Percentiles rank a stretch among this genome's conserved stretches.
Evolutionary conservation across 2,888 invertebrate species (phyloP).

Genomic region (Hylaea fasciaria): DNA sequence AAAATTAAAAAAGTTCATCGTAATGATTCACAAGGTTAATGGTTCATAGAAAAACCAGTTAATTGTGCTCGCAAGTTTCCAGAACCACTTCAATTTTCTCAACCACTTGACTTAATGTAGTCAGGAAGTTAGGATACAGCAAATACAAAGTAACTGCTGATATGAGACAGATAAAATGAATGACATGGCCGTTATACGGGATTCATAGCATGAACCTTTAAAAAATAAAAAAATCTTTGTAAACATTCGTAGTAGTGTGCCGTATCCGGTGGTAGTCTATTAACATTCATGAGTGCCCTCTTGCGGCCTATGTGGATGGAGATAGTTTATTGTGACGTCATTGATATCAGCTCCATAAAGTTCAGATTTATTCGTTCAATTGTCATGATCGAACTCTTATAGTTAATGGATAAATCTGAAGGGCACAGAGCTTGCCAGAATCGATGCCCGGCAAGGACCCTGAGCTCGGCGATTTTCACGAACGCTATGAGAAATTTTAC

Average conservation of each 20-base stretch:
- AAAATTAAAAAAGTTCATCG: no score
- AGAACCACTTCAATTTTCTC: conserved; percentile 16
- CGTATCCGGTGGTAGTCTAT: no score
- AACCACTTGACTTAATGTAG: conserved; percentile 18
- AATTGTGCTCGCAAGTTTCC: neutral
- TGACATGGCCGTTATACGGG: neutral
- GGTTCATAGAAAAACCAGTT: no score
- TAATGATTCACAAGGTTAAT: no score
- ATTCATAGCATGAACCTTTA: neutral
- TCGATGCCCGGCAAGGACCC: conserved; percentile 23
- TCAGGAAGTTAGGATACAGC: conserved; percentile 18
- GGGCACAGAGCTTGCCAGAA: conserved; percentile 32
- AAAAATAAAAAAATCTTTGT: no score
- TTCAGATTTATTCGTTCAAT: neutral
- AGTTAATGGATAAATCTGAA: neutral
- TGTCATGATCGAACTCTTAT: neutral
- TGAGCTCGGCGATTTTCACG: neutral
- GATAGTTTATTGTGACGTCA: no score
- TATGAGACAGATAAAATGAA: neutral
- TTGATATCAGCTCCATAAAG: no score
- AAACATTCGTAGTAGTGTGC: no score
- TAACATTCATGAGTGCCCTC: no score
- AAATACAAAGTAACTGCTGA: conserved; percentile 18
- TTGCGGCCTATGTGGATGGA: no score
- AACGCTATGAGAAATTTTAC: neutral